Base-by-base conservation (phyloP, 2,888 invertebrate species). In the Lagria hirta region DNA sequence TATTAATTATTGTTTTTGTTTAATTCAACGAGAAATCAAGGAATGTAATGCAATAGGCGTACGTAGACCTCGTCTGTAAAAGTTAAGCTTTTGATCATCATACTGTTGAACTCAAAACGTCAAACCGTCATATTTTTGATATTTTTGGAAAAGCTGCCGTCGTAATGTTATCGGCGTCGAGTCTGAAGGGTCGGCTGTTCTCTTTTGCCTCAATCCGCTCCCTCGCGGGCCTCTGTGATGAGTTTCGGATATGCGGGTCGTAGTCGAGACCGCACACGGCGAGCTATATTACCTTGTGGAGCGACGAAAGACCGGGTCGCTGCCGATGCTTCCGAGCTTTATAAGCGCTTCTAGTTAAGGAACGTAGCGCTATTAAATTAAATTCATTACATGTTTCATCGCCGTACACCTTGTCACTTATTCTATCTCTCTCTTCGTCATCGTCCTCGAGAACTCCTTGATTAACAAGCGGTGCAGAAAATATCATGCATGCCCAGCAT, bases 351-450 rank as follows among this genome's bases (percentile, higher is more conserved):
- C 4, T 18, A 36, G 30, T 17, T 32, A 24, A 28, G 43, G 35
- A 35, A 43, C 43, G 43, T 29, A 35, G 43, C 24, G 35, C 43
- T 24, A 35, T 43, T 36, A 43, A 43, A 43, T 43, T 43, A 43
- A 43, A 43, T 43, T 43, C 43, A 43, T 43, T 36, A 43, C 43
- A 35, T 43, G 43, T 35, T 43, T 35, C 35, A 28, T 35, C 43
- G 43, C 43, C 29, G 42, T 29, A 43, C n/a, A n/a, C 43, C 42
- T 33, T 26, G 33, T 24, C 24, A 16, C n/a, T n/a, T n/a, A n/a
- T n/a, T n/a, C n/a, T n/a, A n/a, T 16, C 27, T 10, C 28, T 28
- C 14, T 28, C 38, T 15, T 38, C 22, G 30, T 38, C n/a, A n/a
- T n/a, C n/a, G n/a, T n/a, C n/a, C n/a, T n/a, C n/a, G 38, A 29